A percentile compares a stretch with the other conserved stretches of the same genome.
Evolutionary conservation across 2,113 vertebrate species (phyloP).

Genomic region (Heterochromis multidens): DNA sequence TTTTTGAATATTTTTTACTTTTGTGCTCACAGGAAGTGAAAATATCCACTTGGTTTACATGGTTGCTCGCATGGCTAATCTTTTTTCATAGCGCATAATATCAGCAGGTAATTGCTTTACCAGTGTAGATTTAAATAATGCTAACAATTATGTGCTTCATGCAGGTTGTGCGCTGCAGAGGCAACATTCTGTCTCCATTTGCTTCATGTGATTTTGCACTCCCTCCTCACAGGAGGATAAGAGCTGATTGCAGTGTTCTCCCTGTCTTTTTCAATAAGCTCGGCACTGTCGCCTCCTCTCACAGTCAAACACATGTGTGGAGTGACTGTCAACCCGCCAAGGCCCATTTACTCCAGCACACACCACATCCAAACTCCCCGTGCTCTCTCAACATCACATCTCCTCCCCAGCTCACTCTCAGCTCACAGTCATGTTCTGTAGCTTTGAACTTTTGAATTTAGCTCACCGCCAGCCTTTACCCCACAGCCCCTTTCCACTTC

Average conservation of each 20-base stretch:
- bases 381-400: constrained; percentile 21
- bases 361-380: constrained; percentile 29
- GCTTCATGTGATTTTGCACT: constrained; percentile 46
- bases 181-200: constrained; percentile 18
- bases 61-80: not conserved
- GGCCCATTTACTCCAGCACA: constrained; percentile 39
- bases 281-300: constrained; percentile 43
- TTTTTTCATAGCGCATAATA: not conserved
- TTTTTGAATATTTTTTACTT: not conserved
- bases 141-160: not conserved
- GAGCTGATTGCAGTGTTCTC: constrained; percentile 62
- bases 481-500: constrained; percentile 21
- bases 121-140: not conserved
- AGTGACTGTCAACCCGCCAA: constrained; percentile 57
- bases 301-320: constrained; percentile 50
- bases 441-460: constrained; percentile 63
- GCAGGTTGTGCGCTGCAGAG: not conserved
- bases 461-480: constrained; percentile 49
- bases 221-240: constrained; percentile 38
- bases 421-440: constrained; percentile 45
- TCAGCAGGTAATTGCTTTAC: not conserved
- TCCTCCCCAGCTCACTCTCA: constrained; percentile 24
- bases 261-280: constrained; percentile 61
- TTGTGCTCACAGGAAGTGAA: not conserved
- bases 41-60: not conserved